A percentile compares a stretch with the other conserved stretches of the same genome.
Conservation (phyloP, 2,113 vertebrate genomes). For the Columba livia region DNA sequence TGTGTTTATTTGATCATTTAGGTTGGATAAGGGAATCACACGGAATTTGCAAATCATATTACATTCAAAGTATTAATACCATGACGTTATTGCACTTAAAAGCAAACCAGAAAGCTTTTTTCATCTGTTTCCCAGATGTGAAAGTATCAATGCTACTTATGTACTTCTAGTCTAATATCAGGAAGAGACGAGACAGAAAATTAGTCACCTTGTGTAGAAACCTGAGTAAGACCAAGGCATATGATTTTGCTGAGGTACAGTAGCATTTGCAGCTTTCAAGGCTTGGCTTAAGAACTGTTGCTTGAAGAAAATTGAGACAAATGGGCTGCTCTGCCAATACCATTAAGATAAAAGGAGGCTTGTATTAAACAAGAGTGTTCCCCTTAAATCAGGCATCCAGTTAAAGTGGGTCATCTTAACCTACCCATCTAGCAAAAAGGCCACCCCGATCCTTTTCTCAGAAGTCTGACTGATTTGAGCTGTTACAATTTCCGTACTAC, state of each 20-base stretch:
- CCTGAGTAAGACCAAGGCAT: background rate
- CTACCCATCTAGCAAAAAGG: background rate
- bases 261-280: conserved; percentile 26
- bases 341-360: conserved; percentile 39
- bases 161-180: background rate
- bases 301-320: conserved; percentile 57
- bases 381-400: conserved; percentile 8
- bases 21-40: background rate
- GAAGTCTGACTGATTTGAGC: background rate
- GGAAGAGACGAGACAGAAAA: background rate
- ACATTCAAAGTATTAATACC: background rate
- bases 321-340: conserved; percentile 32
- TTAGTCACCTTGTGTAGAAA: background rate
- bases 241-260: background rate
- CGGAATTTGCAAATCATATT: background rate
- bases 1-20: background rate
- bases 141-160: background rate
- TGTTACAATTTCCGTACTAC: background rate
- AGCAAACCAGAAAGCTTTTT: background rate
- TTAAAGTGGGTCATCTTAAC: background rate
- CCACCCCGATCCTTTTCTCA: background rate
- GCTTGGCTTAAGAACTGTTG: background rate
- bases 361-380: conserved; percentile 31
- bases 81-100: background rate
- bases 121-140: background rate